Base-by-base conservation (phyloP, 2,888 invertebrate genomes). In the Hypena proboscidalis region DNA sequence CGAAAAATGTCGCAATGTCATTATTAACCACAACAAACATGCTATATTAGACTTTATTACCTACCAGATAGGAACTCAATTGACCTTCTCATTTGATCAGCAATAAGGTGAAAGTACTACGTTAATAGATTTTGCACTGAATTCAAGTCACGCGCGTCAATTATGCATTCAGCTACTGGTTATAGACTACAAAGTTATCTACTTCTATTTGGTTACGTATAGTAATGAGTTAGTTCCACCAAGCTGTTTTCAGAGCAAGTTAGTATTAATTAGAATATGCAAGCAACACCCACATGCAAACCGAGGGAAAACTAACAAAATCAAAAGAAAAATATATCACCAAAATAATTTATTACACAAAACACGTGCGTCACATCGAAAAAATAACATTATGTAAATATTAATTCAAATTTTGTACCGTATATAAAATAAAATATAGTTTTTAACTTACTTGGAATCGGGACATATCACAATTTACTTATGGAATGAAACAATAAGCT, bases 281-380 rank as follows among this genome's bases (percentile, higher is more conserved):
- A 67, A 68, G 63, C 67, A 27, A 64, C 35, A 77, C 71, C 58
- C 62, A 32, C 69, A 66, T 69, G 67, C 67, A 67, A 56, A 45
- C 48, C 37, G 53, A 62, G 62, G 73, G 59, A 58, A 63, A 33
- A 17, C 7, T 1, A 41, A 33, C 11, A 34, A 74, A 62, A 65
- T 58, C 71, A 77, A 79, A 70, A 66, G 56, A 77, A 75, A 73
- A 75, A 74, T 74, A 36, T 49, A 45, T 75, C 64, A 73, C 65
- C 71, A 73, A 67, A 74, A 80, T 65, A 69, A 76, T 74, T 68
- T 65, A 58, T 70, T 70, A 42, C 40, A 55, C 58, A 38, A 35
- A 64, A 53, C 49, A 39, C 35, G 49, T 50, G 45, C 49, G 39
- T 44, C 53, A 64, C 54, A 62, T 52, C 35, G n/a, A 13, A 48